Base-by-base conservation (phyloP, 1,140 invertebrate genomes). In the Neomicropteryx cornuta region DNA sequence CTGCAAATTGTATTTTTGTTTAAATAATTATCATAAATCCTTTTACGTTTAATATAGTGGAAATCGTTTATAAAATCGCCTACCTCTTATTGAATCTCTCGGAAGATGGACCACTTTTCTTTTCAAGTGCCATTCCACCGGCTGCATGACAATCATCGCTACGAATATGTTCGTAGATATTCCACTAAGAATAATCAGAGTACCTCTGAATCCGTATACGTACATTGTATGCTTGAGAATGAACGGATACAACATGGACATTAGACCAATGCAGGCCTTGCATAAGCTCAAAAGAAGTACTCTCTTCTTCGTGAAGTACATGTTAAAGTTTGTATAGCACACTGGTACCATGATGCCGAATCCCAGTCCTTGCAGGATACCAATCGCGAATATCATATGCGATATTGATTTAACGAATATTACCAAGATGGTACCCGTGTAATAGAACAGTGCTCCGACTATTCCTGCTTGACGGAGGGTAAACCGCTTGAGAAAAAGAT, bases 71-170 rank as follows among this genome's bases (percentile, higher is more conserved):
- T n/a, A n/a, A n/a, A n/a, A n/a, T n/a, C n/a, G n/a, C n/a, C n/a
- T n/a, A n/a, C n/a, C n/a, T n/a, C n/a, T n/a, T n/a, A n/a, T n/a
- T n/a, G n/a, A n/a, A n/a, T n/a, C n/a, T n/a, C n/a, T n/a, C n/a
- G n/a, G n/a, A n/a, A n/a, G n/a, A n/a, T n/a, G n/a, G n/a, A n/a
- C n/a, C n/a, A n/a, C n/a, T n/a, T n/a, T n/a, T n/a, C n/a, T n/a
- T n/a, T n/a, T n/a, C n/a, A n/a, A n/a, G n/a, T n/a, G n/a, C n/a
- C n/a, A n/a, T n/a, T 73, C 65, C 3, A 80, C 68, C 1, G 77
- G 77, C 48, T 73, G 76, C 51, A 85, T 70, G 3, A 77, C 50
- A 3, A 72, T 46, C 43, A 77, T 70, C 5, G 74, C 80, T n/a
- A 76, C 57, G 4, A 83, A 48, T 0, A 69, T 66, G 46, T 85